Base-by-base conservation (phyloP, 2,888 invertebrate genomes). In the Diplolepis rosae region DNA sequence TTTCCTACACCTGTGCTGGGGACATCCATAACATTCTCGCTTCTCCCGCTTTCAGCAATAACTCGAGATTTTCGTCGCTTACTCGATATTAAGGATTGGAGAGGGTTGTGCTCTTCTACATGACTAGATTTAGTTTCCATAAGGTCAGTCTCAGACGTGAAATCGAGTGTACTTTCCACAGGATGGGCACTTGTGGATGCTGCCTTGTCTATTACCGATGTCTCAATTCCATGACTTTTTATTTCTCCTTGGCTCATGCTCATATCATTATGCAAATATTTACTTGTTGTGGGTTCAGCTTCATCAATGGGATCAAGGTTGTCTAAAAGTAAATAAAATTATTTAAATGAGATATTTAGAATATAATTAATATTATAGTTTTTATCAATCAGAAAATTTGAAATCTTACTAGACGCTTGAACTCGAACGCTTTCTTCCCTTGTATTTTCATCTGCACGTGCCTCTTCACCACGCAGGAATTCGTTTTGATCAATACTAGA, bases 51-150 rank as follows among this genome's bases (percentile, higher is more conserved):
- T 0, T 73, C 73, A 42, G 72, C 72, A 27, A 42, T 51, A 22
- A 56, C 2, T 69, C 72, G 65, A 61, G 24, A 70, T 15, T 56
- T 72, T 66, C 71, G 72, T 22, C 78, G 74, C 65, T 80, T 81
- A 45, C 78, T 78, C 24, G 83, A 81, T 50, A 80, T 79, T 39
- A 82, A 79, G 24, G 84, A 82, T 72, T 82, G 84, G 28, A 82
- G 79, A 32, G 82, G 82, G 77, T 76, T 77, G 61, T 80, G 82
- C 27, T 81, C 77, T 72, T 84, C 84, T 66, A 73, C 71, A 69
- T 84, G 85, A 87, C 83, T 87, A 84, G 86, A 83, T 83, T 85
- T 84, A 73, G 80, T 84, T 80, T 84, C 84, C 82, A 82, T 84
- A 80, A 84, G 82, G 83, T 84, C 77, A 73, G 79, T 73, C 68